Evolutionary conservation across 1,140 invertebrate genomes (phyloP).

Genomic region (Stegodyphus dumicola): DNA sequence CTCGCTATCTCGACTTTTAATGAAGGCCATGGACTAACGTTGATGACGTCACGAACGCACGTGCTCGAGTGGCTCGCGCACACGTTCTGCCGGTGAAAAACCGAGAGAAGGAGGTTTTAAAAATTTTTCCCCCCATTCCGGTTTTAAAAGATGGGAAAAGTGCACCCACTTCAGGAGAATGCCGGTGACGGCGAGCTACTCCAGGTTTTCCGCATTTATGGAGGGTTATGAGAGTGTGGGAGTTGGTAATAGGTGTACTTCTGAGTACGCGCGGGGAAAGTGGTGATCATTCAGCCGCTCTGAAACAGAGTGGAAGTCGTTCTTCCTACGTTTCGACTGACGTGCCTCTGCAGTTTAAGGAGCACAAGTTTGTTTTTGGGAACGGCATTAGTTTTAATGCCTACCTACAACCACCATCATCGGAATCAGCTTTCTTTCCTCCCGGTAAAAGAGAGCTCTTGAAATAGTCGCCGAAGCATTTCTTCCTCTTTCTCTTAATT

Average conservation of each 20-base stretch:
- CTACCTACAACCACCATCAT: too few species aligned
- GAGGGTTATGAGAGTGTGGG: background rate
- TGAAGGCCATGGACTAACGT: constrained; percentile 18
- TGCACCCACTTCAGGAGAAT: constrained; percentile 27
- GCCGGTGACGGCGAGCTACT: background rate
- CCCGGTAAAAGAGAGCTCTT: too few species aligned
- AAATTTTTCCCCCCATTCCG: constrained; percentile 8
- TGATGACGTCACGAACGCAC: constrained; percentile 44
- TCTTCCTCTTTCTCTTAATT: too few species aligned
- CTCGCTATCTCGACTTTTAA: constrained; percentile 4
- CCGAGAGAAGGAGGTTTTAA: constrained; percentile 23
- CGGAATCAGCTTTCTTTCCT: too few species aligned
- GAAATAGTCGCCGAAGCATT: too few species aligned
- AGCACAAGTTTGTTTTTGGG: too few species aligned
- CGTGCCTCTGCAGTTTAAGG: too few species aligned
- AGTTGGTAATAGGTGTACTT: background rate
- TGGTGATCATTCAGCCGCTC: constrained; percentile 12
- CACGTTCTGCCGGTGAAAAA: constrained; percentile 6
- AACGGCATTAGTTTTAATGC: too few species aligned
- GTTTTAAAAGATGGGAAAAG: constrained; percentile 39
- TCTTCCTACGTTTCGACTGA: too few species aligned
- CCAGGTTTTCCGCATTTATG: constrained; percentile 16
- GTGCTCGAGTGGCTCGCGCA: constrained; percentile 38
- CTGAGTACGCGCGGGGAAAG: constrained; percentile 7
- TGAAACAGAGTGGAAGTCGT: too few species aligned